Base-by-base conservation (phyloP, 2,797 vertebrate genomes). In the Coilia nasus region DNA sequence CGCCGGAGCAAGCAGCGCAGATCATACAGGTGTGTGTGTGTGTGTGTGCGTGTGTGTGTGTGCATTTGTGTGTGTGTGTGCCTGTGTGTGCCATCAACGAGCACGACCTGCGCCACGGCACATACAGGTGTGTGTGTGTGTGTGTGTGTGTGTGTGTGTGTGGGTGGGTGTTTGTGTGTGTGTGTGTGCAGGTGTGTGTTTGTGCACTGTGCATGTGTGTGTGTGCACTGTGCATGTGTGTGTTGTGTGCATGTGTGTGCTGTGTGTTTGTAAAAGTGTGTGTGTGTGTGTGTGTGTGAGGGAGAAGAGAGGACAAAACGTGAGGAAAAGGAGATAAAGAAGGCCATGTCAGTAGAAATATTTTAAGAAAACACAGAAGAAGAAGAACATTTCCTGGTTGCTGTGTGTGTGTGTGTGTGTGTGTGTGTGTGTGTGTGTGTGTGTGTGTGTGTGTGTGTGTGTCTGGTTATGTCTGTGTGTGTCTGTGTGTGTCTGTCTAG, bases 1-100 rank as follows among this genome's bases (percentile, higher is more conserved):
- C 98, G 0, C 98, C 98, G 0, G 98, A 99, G 92, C 97, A 98
- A 15, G 98, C 98, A 0, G 98, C 98, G 56, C 98, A 99, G 93
- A 97, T 99, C 89, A 99, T 99, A 54, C 50, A 14, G 14, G 50
- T 10, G 50, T 54, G 50, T 54, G 50, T 54, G 50, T 54, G 50
- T 54, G 50, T 54, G 50, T 54, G 50, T 54, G 50, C 9, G 50
- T 54, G 50, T 54, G 50, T 54, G 50, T 54, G 50, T 54, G 50
- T 54, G 50, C 9, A 6, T 54, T 2, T 54, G 50, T 54, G 50
- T 54, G 50, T 54, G 50, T 54, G 50, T 54, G 50, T 54, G 50
- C 10, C 4, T 54, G 50, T 54, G 50, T 54, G 50, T 54, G 50
- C 50, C 50, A 98, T 99, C 87, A 99, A 99, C 0, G 98, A 99